phyloP scores from a whole-genome alignment of 2,797 vertebrate genomes.

The Sebastes taczanowskii region DNA sequence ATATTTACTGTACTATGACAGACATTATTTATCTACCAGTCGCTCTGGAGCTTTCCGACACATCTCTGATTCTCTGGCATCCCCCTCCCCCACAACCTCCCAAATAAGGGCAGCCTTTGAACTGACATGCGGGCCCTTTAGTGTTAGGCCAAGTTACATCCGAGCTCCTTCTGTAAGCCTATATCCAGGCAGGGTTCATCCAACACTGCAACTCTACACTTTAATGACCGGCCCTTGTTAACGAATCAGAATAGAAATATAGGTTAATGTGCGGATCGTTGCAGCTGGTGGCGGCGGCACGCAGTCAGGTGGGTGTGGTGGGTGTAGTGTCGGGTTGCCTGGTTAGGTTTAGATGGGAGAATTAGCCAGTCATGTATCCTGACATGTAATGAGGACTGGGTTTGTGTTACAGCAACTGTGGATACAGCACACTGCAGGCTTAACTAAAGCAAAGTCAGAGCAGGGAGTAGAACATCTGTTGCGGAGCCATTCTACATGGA shows the following conservation, averaged over 20 bases:
- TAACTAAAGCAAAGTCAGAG: conserved; percentile 15
- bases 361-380: conserved; percentile 64
- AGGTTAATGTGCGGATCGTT: conserved; percentile 60
- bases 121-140: conserved; percentile 51
- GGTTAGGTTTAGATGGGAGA: conserved; percentile 58
- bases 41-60: conserved; percentile 39
- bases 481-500: neutral
- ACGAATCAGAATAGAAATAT: conserved; percentile 62
- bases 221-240: conserved; percentile 17
- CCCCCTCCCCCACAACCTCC: conserved; percentile 8
- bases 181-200: conserved; percentile 41
- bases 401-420: conserved; percentile 52
- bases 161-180: conserved; percentile 53
- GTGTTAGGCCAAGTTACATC: conserved; percentile 52
- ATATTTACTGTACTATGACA: conserved; percentile 49
- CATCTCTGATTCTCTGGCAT: conserved; percentile 69
- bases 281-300: neutral
- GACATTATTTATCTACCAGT: conserved; percentile 51
- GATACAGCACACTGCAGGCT: conserved; percentile 3
- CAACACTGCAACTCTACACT: conserved; percentile 49
- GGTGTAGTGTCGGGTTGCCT: conserved; percentile 61
- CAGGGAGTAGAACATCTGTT: neutral
- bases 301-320: conserved; percentile 24
- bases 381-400: conserved; percentile 60
- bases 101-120: conserved; percentile 65